A percentile compares a stretch with the other conserved stretches of the same genome.
phyloP scores from a whole-genome alignment of 2,888 invertebrate species.

The Trypoxylon attenuatum region DNA sequence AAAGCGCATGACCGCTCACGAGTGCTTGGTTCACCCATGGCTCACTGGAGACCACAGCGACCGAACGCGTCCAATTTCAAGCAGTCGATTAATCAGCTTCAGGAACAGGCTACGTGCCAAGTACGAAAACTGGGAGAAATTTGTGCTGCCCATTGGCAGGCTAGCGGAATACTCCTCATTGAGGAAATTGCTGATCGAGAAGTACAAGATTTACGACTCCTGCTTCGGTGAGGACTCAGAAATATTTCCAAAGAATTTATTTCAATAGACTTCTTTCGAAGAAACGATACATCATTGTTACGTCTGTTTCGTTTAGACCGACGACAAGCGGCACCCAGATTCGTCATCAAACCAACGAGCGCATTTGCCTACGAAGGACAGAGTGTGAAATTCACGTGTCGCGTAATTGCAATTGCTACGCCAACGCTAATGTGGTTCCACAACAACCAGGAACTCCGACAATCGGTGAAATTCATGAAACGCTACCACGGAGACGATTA shows the following conservation, averaged over 20 bases:
- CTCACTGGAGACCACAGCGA: constrained; percentile 89
- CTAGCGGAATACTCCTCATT: constrained; percentile 98
- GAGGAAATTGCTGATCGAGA: constrained; percentile 95
- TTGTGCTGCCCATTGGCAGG: constrained; percentile 94
- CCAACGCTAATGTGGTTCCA: constrained; percentile 97
- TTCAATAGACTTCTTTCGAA: no score
- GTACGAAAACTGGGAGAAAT: constrained; percentile 88
- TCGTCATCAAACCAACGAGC: constrained; percentile 96
- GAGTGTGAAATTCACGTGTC: constrained; percentile 97
- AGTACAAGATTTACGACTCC: constrained; percentile 97
- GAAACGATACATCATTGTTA: no score
- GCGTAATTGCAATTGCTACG: constrained; percentile 94
- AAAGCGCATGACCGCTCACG: constrained; percentile 98
- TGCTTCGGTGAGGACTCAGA: constrained; percentile 85
- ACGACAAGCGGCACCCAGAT: constrained; percentile 97
- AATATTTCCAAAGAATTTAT: no score
- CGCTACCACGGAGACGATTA: constrained; percentile 97
- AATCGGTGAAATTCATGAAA: constrained; percentile 99
- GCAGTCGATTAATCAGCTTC: constrained; percentile 89
- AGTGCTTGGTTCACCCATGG: constrained; percentile 97
- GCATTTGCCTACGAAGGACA: constrained; percentile 98
- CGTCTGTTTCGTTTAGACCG: constrained; percentile 83
- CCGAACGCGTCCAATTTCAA: constrained; percentile 86
- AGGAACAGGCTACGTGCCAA: constrained; percentile 90
- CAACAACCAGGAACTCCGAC: constrained; percentile 93